A percentile compares a stretch with the other conserved stretches of the same genome.
These are phyloP conservation scores for Fundulus diaphanus DNA, from an alignment of 2,797 vertebrate genomes.

Conservation along the genomic window DNA sequence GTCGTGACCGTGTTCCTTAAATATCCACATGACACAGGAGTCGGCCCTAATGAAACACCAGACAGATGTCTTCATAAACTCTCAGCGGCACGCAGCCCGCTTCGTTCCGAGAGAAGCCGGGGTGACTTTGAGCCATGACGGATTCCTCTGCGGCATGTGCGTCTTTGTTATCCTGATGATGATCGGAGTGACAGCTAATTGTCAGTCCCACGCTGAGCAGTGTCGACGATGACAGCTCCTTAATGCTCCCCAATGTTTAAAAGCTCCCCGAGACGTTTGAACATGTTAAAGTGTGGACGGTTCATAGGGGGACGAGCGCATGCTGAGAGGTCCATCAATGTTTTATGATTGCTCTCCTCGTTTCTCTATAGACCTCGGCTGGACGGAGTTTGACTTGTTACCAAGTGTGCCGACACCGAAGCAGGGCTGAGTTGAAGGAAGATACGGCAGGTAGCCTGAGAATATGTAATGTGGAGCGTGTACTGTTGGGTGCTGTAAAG, in stretches of 20 bases:
- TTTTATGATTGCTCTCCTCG: slow-evolving; percentile 35
- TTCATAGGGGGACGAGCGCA: slow-evolving; percentile 10
- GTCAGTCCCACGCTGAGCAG: slow-evolving; percentile 47
- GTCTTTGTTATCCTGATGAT: slow-evolving; percentile 34
- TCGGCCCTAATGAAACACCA: slow-evolving; percentile 71
- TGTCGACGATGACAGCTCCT: slow-evolving; percentile 52
- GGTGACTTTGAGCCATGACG: slow-evolving; percentile 69
- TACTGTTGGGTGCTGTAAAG: slow-evolving; percentile 5
- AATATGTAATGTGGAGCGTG: neutral
- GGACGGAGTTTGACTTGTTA: slow-evolving; percentile 6
- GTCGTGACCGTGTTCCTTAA: slow-evolving; percentile 38
- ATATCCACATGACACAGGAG: slow-evolving; percentile 52
- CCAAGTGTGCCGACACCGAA: neutral
- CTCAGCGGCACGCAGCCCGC: slow-evolving; percentile 38
- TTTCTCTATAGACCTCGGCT: slow-evolving; percentile 12
- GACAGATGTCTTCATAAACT: slow-evolving; percentile 70
- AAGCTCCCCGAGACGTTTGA: slow-evolving; percentile 21
- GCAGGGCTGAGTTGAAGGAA: neutral
- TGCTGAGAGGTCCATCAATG: slow-evolving; percentile 19
- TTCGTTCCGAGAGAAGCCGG: slow-evolving; percentile 41
- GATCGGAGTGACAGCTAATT: slow-evolving; percentile 63
- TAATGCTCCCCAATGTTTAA: slow-evolving; percentile 60
- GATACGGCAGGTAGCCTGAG: slow-evolving; percentile 8
- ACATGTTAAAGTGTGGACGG: slow-evolving; percentile 18
- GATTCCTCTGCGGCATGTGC: slow-evolving; percentile 27